These are phyloP conservation scores for Papilio helenus DNA, from an alignment of 1,140 invertebrate genomes.

Conservation along the genomic window DNA sequence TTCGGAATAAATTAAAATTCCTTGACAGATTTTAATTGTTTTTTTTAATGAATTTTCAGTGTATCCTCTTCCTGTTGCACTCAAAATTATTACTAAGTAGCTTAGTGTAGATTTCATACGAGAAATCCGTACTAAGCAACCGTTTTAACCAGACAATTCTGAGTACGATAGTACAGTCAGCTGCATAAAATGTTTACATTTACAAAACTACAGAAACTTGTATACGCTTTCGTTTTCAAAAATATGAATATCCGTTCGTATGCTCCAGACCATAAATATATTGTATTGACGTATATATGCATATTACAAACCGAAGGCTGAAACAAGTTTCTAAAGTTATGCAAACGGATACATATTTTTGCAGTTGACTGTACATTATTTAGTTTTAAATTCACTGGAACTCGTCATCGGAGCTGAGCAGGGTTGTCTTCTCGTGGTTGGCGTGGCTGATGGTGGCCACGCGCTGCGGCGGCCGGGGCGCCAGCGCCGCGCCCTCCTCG, in stretches of 20 bases:
- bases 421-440: slow-evolving; percentile 97
- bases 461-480: slow-evolving; percentile 85
- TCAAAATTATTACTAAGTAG: background rate
- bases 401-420: slow-evolving; percentile 98
- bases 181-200: no score
- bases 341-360: no score
- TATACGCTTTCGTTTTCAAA: no score
- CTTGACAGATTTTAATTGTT: background rate
- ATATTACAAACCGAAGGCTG: no score
- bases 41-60: background rate
- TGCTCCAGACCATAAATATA: no score
- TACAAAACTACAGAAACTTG: no score
- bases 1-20: background rate
- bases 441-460: slow-evolving; percentile 88
- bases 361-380: no score
- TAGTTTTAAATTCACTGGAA: slow-evolving; percentile 88
- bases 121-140: background rate
- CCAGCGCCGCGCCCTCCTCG: slow-evolving; percentile 82
- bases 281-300: no score
- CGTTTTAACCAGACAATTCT: background rate
- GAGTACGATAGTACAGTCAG: no score
- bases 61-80: background rate
- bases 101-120: background rate
- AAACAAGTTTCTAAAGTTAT: no score
- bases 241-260: no score